Evolutionary conservation across 2,888 invertebrate genomes (phyloP).

Genomic region (Drepana falcataria): DNA sequence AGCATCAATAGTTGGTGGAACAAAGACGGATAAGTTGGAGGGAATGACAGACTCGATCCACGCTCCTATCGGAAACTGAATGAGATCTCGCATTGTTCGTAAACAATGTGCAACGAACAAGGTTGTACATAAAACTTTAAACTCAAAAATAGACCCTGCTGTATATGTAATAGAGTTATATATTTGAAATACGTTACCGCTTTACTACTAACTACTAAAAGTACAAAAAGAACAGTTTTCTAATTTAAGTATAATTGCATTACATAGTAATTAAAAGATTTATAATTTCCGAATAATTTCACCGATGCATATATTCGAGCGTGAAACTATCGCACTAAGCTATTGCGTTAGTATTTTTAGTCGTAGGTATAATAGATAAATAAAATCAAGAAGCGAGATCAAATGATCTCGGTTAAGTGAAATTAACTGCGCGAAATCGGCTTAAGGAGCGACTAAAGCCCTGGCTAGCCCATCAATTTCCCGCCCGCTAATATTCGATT

Average conservation of each 20-base stretch:
- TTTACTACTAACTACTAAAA: no score
- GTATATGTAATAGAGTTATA: no score
- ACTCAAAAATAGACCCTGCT: slow-evolving; percentile 44
- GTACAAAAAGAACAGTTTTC: no score
- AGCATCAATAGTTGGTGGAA: slow-evolving; percentile 58
- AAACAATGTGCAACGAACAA: slow-evolving; percentile 63
- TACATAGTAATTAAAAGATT: no score
- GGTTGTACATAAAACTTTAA: slow-evolving; percentile 54
- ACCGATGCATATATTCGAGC: no score
- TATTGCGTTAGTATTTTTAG: not conserved
- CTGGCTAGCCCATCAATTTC: slow-evolving; percentile 44
- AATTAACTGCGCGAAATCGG: slow-evolving; percentile 50
- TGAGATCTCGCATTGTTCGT: slow-evolving; percentile 61
- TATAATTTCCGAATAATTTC: no score
- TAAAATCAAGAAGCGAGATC: slow-evolving; percentile 39
- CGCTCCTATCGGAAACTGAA: slow-evolving; percentile 46
- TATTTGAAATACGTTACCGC: no score
- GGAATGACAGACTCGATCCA: slow-evolving; percentile 45
- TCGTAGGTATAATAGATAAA: slow-evolving; percentile 19
- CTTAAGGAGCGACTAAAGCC: slow-evolving; percentile 37
- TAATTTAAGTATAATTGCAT: no score
- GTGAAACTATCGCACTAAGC: no score
- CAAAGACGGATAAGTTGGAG: slow-evolving; percentile 62
- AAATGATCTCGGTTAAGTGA: slow-evolving; percentile 51
- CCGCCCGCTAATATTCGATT: slow-evolving; percentile 32